These are phyloP conservation scores for Malacoraja senta DNA, from an alignment of 2,797 vertebrate species.

Conservation along the genomic window DNA sequence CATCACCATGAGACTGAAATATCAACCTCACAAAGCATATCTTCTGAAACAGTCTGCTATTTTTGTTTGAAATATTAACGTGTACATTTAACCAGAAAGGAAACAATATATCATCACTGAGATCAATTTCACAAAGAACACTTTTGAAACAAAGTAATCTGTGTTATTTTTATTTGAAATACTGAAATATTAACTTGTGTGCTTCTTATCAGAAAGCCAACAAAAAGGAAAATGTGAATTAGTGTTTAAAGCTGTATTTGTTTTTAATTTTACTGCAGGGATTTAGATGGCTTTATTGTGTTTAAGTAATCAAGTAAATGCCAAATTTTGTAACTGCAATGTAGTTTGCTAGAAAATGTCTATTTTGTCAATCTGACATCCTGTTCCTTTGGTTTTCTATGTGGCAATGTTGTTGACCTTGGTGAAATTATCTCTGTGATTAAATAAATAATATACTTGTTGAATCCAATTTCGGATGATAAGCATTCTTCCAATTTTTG, in stretches of 20 bases:
- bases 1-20: not conserved
- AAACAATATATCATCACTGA: not conserved
- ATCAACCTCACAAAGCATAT: not conserved
- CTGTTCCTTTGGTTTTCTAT: not conserved
- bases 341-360: not conserved
- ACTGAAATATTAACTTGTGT: not conserved
- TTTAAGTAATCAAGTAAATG: not conserved
- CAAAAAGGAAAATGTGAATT: not conserved
- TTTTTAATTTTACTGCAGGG: not conserved
- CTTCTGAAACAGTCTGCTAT: not conserved
- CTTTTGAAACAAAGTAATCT: not conserved
- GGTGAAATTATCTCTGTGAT: not conserved
- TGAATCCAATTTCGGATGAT: not conserved
- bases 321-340: not conserved
- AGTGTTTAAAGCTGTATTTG: not conserved
- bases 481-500: not conserved
- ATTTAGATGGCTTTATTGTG: not conserved
- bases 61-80: not conserved
- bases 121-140: not conserved
- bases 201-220: not conserved
- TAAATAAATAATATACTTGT: not conserved
- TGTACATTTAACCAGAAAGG: not conserved
- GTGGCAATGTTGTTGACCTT: not conserved
- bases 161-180: not conserved
- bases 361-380: not conserved